Evolutionary conservation across 1,140 invertebrate genomes (phyloP), one percentile per base, ranked within the genome.

Genomic region (Arctopsyche grandis): DNA sequence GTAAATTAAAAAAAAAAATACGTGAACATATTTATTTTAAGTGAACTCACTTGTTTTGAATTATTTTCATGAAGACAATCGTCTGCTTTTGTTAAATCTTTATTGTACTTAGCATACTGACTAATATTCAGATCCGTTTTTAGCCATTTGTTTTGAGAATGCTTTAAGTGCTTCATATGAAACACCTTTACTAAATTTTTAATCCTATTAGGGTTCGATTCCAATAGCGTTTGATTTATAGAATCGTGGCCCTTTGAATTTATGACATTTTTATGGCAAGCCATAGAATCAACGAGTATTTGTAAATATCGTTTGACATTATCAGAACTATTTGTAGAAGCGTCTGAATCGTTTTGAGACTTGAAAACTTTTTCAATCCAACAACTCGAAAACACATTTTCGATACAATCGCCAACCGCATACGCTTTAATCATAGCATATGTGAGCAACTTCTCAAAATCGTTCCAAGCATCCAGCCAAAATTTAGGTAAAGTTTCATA

Each of bases 371-470:
- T 52, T 43, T 63, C n/a, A 5, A 76, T 76, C 48, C 26, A 52
- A 76, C 1, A 63, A 43, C 63, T 76, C 29, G 63, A 22, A 63
- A 43, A 76, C 10, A 38, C 26, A 63, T 76, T 43, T 14, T 76
- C 16, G 3, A 76, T 21, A 43, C 12, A 44, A 44, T 76, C 24
- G 5, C 29, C 74, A 0, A 29, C 60, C 10, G 74, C 74, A 24
- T 44, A 76, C 10, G 56, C 52, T 76, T 76, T 76, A 21, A 76
- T 56, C n/a, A 63, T n/a, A 5, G 74, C 19, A 63, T 56, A 76
- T 22, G 46, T 16, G 10, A 63, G 46, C 9, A 76, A 29, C 22
- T 76, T 76, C 44, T 76, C 74, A 76, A 76, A 76, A 44, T 76
- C 43, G 10, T 66, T 29, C 52, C 52, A 76, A 22, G 16, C 58